Base-by-base conservation (phyloP, 2,888 invertebrate genomes). In the Stenolophus ochropezus region DNA sequence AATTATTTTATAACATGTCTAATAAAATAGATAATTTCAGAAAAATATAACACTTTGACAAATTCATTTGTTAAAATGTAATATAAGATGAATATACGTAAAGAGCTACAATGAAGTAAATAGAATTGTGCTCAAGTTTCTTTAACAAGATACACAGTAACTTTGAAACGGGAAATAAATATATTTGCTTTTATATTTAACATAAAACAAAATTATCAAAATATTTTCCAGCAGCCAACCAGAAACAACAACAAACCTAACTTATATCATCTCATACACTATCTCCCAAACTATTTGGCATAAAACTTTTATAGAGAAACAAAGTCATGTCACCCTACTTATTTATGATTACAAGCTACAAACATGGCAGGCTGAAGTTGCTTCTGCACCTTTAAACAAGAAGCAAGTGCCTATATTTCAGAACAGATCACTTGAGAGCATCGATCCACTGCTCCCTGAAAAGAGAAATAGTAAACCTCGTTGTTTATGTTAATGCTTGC, bases 401-500 rank as follows among this genome's bases (percentile, higher is more conserved):
- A 42, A n/a, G 25, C 6, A 21, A 56, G 56, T 56, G 21, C 14
- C 61, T 25, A 61, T 61, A 61, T 23, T 61, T 61, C 61, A 61
- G 23, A 58, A 23, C n/a, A 58, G 23, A 61, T 61, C 61, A 61
- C 25, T 61, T 25, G 11, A n/a, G 23, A 3, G 4, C 25, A 61
- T 61, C 25, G 61, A 61, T 27, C 56, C 5, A 21, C 4, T 53
- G 23, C 25, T 61, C 25, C 61, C 14, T 23, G 61, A 21, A 61
- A 61, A 61, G 25, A 61, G 25, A 75, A 75, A 73, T 49, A 73
- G 49, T 73, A 47, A 73, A 75, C 75, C 56, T 18, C 23, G 56
- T 75, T 75, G 33, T 75, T 75, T 56, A 75, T 75, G 56, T 18
- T 75, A 56, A 75, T 75, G 33, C 27, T 25, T 27, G 5, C 75